These are phyloP conservation scores for Acanthopleura granulata DNA, from an alignment of 2,888 invertebrate genomes.

Conservation along the genomic window DNA sequence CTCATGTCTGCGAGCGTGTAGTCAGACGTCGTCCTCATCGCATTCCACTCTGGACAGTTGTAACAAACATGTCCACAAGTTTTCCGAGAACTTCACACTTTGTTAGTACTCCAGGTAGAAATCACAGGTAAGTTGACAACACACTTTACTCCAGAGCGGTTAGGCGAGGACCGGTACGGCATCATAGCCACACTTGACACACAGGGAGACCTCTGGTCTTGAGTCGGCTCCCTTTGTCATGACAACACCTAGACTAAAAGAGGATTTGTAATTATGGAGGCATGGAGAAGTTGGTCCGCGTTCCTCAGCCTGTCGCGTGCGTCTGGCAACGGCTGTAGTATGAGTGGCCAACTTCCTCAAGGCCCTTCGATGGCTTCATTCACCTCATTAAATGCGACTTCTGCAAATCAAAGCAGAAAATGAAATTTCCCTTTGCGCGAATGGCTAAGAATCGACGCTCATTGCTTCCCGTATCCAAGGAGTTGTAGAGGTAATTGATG, in stretches of 20 bases:
- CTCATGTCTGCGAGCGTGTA: background rate
- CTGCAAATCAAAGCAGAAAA: conserved; percentile 12
- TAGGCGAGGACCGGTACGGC: too few species aligned
- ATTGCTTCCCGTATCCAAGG: conserved; percentile 3
- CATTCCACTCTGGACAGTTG: background rate
- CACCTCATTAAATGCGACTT: conserved; percentile 6
- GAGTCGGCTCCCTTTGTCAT: background rate
- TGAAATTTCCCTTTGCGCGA: conserved; percentile 8
- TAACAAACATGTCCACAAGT: background rate
- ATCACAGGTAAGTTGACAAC: too few species aligned
- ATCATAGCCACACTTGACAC: background rate
- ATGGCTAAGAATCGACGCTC: conserved; percentile 12
- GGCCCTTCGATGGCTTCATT: conserved; percentile 1
- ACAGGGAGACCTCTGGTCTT: background rate
- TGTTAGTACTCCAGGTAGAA: too few species aligned
- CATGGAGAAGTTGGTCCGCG: background rate
- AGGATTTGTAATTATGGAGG: background rate
- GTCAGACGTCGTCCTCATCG: background rate
- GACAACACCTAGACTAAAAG: conserved; percentile 6
- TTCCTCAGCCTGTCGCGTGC: background rate
- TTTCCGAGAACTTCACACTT: too few species aligned
- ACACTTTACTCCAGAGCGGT: too few species aligned
- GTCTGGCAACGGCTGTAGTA: background rate
- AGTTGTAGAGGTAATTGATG: conserved; percentile 10
- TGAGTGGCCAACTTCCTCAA: background rate